Evolutionary conservation across 1,140 invertebrate species (phyloP).

Genomic region (Leptopilina clavipes): DNA sequence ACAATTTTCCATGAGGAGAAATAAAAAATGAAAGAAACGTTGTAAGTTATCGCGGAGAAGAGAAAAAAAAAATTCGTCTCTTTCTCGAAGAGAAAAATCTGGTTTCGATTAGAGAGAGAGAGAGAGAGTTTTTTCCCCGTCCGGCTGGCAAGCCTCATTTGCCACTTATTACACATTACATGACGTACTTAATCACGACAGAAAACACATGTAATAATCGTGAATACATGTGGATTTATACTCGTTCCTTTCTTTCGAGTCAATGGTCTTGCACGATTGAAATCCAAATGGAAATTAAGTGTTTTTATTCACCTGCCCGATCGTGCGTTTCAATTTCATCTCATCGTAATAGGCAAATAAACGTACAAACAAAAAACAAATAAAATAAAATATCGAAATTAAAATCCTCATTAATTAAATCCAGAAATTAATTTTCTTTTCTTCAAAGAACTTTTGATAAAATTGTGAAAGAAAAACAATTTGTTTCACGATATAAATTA

Average conservation of each 20-base stretch:
- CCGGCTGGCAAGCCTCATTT: slow-evolving; percentile 8
- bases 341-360: slow-evolving; percentile 7
- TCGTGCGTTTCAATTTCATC: slow-evolving; percentile 31
- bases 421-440: too few species aligned
- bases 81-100: not conserved
- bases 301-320: slow-evolving; percentile 30
- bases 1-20: too few species aligned
- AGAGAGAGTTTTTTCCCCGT: not conserved
- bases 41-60: not conserved
- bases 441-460: too few species aligned
- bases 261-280: slow-evolving; percentile 5
- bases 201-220: slow-evolving; percentile 8
- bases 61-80: not conserved
- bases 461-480: too few species aligned
- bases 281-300: slow-evolving; percentile 27
- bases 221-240: slow-evolving; percentile 22
- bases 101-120: not conserved
- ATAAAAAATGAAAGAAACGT: not conserved
- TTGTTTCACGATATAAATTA: too few species aligned
- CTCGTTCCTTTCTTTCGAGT: slow-evolving; percentile 3
- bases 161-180: slow-evolving; percentile 31
- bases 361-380: too few species aligned
- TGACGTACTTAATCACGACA: slow-evolving; percentile 16
- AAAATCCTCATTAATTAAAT: too few species aligned
- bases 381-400: too few species aligned